Evolutionary conservation across 2,113 vertebrate species (phyloP).

Genomic region (Vulpes ferrilata): DNA sequence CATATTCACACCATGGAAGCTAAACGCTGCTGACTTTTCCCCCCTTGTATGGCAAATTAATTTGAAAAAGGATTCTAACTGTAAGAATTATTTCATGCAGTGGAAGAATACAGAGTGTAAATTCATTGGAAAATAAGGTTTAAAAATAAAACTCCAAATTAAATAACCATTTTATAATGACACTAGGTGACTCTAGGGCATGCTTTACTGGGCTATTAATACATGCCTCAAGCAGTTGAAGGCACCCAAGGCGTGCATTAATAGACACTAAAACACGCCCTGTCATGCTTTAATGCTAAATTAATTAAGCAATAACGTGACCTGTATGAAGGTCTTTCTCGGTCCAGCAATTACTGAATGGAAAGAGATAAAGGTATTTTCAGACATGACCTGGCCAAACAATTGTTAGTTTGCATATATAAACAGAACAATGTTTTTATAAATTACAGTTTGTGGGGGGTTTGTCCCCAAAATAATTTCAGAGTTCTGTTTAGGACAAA

Average conservation of each 20-base stretch:
- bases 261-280: conserved; percentile 71
- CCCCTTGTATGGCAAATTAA: background rate
- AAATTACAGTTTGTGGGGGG: background rate
- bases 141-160: conserved; percentile 78
- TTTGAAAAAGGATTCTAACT: background rate
- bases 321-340: conserved; percentile 76
- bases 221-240: conserved; percentile 67
- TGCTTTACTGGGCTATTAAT: conserved; percentile 78
- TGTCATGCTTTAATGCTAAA: conserved; percentile 78
- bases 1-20: background rate
- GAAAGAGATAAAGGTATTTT: conserved; percentile 46
- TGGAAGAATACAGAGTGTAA: conserved; percentile 49
- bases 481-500: conserved; percentile 24
- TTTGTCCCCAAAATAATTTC: background rate
- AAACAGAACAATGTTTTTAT: background rate
- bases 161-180: conserved; percentile 75
- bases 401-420: conserved; percentile 38
- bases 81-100: conserved; percentile 46
- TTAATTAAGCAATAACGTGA: conserved; percentile 78
- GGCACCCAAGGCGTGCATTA: conserved; percentile 72
- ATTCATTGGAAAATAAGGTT: conserved; percentile 71
- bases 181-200: conserved; percentile 67
- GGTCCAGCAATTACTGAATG: conserved; percentile 60
- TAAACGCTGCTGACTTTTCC: background rate
- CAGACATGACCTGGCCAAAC: conserved; percentile 56